Evolutionary conservation across 2,113 vertebrate genomes (phyloP).

Genomic region (Syngnathus floridae): DNA sequence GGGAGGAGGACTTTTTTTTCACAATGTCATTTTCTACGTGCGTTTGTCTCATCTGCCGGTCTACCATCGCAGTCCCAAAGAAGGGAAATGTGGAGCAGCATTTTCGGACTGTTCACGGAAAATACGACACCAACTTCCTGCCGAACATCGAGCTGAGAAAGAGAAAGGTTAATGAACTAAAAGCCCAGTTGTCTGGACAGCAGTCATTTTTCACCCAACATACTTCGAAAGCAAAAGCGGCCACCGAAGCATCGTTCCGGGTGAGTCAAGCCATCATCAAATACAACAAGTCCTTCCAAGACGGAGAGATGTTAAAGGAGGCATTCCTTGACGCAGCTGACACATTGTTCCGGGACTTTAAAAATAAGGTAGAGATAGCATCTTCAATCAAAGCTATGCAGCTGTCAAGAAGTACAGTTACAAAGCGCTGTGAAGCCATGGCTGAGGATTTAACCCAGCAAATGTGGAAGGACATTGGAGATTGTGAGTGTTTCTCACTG

Average conservation of each 20-base stretch:
- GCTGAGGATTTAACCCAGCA: conserved; percentile 15
- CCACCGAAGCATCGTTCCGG: not conserved
- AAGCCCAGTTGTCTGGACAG: too few relatives aligned
- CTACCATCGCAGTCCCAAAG: too few relatives aligned
- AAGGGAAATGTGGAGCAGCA: too few relatives aligned
- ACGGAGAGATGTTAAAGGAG: not conserved
- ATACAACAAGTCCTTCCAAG: not conserved
- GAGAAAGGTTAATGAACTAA: too few relatives aligned
- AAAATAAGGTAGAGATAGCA: not conserved
- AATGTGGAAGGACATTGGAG: conserved; percentile 1
- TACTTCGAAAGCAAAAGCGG: too few relatives aligned
- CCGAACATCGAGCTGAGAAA: too few relatives aligned
- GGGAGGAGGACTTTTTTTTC: too few relatives aligned
- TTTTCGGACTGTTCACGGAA: too few relatives aligned
- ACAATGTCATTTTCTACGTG: too few relatives aligned
- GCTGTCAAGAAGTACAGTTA: conserved; percentile 2
- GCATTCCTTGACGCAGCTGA: not conserved
- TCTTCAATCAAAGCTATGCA: not conserved
- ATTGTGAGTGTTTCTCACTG: conserved; percentile 22
- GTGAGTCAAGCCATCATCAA: not conserved
- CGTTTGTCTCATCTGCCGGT: too few relatives aligned
- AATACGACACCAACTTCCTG: too few relatives aligned
- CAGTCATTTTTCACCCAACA: too few relatives aligned
- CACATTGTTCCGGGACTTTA: not conserved
- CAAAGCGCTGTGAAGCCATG: conserved; percentile 9